phyloP scores from a whole-genome alignment of 1,140 invertebrate species.

The Drosophila persimilis region DNA sequence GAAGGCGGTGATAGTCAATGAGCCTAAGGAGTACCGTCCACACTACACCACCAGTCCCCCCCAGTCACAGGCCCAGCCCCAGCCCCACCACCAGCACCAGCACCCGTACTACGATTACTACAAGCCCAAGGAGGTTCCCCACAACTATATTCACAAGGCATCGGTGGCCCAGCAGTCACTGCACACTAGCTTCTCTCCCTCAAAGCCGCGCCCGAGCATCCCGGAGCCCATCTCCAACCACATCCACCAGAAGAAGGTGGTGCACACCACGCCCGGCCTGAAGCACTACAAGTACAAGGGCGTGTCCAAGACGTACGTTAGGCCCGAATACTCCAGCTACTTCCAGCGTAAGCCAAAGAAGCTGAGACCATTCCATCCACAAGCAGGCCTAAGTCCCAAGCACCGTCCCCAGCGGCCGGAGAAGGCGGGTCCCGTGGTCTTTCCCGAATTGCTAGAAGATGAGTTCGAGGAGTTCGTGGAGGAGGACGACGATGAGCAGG shows the following conservation, averaged over 20 bases:
- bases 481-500: constrained; percentile 62
- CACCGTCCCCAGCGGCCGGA: constrained; percentile 28
- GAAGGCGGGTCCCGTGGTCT: constrained; percentile 56
- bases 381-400: constrained; percentile 1
- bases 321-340: constrained; percentile 75
- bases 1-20: constrained; percentile 73
- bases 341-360: constrained; percentile 78
- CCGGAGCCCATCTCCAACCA: constrained; percentile 62
- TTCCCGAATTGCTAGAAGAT: constrained; percentile 42
- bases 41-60: constrained; percentile 51
- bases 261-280: constrained; percentile 80
- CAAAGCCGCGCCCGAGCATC: constrained; percentile 45
- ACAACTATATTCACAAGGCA: constrained; percentile 64
- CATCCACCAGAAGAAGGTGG: constrained; percentile 69
- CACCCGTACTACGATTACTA: constrained; percentile 65
- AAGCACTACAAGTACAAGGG: constrained; percentile 79
- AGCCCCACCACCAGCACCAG: constrained; percentile 30
- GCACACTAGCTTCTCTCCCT: constrained; percentile 58
- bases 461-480: constrained; percentile 51
- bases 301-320: constrained; percentile 49
- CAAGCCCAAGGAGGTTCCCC: constrained; percentile 63
- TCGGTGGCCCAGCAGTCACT: constrained; percentile 40
- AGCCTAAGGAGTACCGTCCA: constrained; percentile 66
- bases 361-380: constrained; percentile 17
- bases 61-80: constrained; percentile 31